Percentiles rank a stretch among this genome's conserved stretches.
These are phyloP conservation scores for Cheilosia pagana DNA, from an alignment of 2,888 invertebrate species.

Conservation along the genomic window DNA sequence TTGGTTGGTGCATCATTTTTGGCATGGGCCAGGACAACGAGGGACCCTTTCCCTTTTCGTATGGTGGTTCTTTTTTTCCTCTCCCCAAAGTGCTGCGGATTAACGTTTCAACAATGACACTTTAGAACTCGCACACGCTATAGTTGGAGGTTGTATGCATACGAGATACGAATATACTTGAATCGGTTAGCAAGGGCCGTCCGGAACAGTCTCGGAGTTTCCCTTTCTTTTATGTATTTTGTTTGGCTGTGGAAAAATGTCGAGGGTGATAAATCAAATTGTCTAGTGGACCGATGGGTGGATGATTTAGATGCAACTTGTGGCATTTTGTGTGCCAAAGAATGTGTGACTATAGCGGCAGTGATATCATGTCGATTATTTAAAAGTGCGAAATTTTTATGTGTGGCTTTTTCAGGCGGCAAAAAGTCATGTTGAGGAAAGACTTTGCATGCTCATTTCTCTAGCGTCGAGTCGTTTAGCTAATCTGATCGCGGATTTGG, in stretches of 20 bases:
- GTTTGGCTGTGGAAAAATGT: constrained; percentile 21
- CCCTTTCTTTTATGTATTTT: constrained; percentile 13
- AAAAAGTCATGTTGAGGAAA: too few relatives aligned
- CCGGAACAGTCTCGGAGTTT: constrained; percentile 47
- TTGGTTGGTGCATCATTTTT: constrained; percentile 50
- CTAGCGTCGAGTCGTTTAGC: too few relatives aligned
- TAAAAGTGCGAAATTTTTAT: not conserved
- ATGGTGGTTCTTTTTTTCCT: constrained; percentile 37
- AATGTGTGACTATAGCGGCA: constrained; percentile 13
- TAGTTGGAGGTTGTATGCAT: not conserved
- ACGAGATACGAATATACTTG: constrained; percentile 44
- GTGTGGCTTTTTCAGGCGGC: too few relatives aligned
- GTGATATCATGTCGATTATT: constrained; percentile 5
- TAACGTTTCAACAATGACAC: constrained; percentile 72
- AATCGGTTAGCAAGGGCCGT: constrained; percentile 45
- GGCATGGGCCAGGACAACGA: constrained; percentile 46
- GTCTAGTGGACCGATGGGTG: constrained; percentile 48
- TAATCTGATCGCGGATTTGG: too few relatives aligned
- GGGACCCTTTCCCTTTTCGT: constrained; percentile 70
- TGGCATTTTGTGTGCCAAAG: constrained; percentile 58
- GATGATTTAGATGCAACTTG: constrained; percentile 74
- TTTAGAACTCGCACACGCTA: constrained; percentile 53
- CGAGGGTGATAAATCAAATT: constrained; percentile 66
- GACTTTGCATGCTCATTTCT: too few relatives aligned
- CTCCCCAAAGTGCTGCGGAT: constrained; percentile 37